Base-by-base conservation (phyloP, 1,140 invertebrate genomes). In the Mizuhopecten yessoensis region DNA sequence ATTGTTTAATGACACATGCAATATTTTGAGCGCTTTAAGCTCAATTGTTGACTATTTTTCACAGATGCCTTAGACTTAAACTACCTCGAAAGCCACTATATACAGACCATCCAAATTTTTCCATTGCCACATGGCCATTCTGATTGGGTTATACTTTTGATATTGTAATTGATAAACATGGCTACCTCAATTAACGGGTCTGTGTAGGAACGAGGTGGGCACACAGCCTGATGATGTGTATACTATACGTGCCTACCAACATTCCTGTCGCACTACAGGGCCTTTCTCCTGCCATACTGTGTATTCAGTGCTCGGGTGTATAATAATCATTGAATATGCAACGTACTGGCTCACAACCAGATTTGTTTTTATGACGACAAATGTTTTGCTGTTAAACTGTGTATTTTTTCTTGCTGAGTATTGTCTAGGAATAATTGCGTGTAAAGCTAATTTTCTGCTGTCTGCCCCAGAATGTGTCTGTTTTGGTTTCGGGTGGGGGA, bases 41-140 rank as follows among this genome's bases (percentile, higher is more conserved):
- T 75, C 57, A 75, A 75, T 75, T 75, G 57, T 75, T 75, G 57
- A 29, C 57, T 75, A 75, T 75, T 75, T 49, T 75, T 75, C 57
- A 75, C 57, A 29, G 57, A 75, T 75, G 57, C 57, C 57, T 75
- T 75, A 75, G 57, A 75, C 23, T 75, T 75, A 75, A 75, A 29
- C 57, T 75, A 75, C 57, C 57, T 75, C 57, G 57, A 75, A 75
- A 75, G 57, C 57, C 57, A 75, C 17, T 75, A 29, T 75, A 29
- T 75, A 75, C 57, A 29, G n/a, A 75, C 57, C 57, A 75, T 75
- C 57, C 57, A 75, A 75, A 75, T 75, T 75, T 45, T 75, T 75
- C 57, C 57, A 75, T 75, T 75, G 57, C 57, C 57, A 29, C n/a
- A 29, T 75, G 57, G 57, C 57, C n/a, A 7, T 75, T 75, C 23